A percentile compares a stretch with the other conserved stretches of the same genome.
Conservation (phyloP, 2,797 vertebrate genomes). For the Sparidentex hasta region DNA sequence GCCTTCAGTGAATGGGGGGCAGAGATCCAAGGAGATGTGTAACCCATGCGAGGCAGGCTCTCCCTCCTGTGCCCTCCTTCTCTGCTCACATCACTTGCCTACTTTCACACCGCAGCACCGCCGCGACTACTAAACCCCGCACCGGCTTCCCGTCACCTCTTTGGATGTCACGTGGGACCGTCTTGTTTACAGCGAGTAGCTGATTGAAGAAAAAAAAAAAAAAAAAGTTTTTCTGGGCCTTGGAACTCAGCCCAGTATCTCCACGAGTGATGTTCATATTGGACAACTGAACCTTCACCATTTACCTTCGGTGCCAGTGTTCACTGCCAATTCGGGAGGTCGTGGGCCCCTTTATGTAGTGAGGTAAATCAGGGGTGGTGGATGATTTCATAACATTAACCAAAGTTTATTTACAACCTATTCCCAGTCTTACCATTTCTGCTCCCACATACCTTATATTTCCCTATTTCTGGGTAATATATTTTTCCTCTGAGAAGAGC, state of each 20-base stretch:
- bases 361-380: neutral
- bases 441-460: too few relatives aligned
- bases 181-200: neutral
- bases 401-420: too few relatives aligned
- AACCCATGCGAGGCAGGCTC: constrained; percentile 13
- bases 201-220: too few relatives aligned
- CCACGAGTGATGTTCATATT: neutral
- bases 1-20: constrained; percentile 53
- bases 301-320: neutral
- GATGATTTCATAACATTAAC: neutral
- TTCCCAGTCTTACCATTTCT: too few relatives aligned
- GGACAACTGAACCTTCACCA: neutral
- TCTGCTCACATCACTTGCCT: neutral
- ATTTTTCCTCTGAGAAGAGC: too few relatives aligned
- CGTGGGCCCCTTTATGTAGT: neutral
- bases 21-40: constrained; percentile 53
- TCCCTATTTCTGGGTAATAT: too few relatives aligned
- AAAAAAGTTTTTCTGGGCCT: neutral
- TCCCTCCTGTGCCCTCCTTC: neutral
- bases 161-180: neutral
- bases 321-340: neutral
- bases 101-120: constrained; percentile 8
- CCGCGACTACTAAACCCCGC: constrained; percentile 9
- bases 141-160: neutral
- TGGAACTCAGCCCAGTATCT: neutral